Evolutionary conservation across 2,797 vertebrate species (phyloP).

Genomic region (Macropodus opercularis): DNA sequence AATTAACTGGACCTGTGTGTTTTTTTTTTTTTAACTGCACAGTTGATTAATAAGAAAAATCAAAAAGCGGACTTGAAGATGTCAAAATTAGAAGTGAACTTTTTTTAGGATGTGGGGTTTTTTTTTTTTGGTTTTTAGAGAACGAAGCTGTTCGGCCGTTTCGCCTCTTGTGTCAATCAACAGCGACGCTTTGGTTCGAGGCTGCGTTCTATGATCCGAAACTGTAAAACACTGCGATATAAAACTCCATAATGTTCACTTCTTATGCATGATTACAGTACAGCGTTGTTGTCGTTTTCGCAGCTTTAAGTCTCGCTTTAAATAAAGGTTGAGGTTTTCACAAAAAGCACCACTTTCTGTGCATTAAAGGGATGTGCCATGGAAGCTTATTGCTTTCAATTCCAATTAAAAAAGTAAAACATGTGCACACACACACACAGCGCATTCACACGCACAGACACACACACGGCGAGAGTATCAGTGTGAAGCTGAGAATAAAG

Average conservation of each 20-base stretch:
- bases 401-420: constrained; percentile 69
- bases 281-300: constrained; percentile 32
- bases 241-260: constrained; percentile 23
- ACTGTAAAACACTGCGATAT: constrained; percentile 11
- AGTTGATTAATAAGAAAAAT: constrained; percentile 9
- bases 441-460: constrained; percentile 30
- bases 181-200: not conserved
- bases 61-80: too few relatives aligned
- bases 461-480: constrained; percentile 57
- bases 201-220: constrained; percentile 10
- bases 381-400: constrained; percentile 67
- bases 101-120: too few relatives aligned
- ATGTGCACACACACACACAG: constrained; percentile 35
- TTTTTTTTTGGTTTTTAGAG: too few relatives aligned
- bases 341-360: constrained; percentile 51
- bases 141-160: not conserved
- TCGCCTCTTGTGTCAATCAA: not conserved
- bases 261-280: constrained; percentile 25
- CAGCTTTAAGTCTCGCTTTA: constrained; percentile 42
- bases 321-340: constrained; percentile 31
- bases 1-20: not conserved
- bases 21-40: not conserved
- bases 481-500: constrained; percentile 79
- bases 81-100: too few relatives aligned
- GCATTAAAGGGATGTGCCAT: constrained; percentile 42